Base-by-base conservation (phyloP, 2,797 vertebrate species). In the Chiroxiphia lanceolata region DNA sequence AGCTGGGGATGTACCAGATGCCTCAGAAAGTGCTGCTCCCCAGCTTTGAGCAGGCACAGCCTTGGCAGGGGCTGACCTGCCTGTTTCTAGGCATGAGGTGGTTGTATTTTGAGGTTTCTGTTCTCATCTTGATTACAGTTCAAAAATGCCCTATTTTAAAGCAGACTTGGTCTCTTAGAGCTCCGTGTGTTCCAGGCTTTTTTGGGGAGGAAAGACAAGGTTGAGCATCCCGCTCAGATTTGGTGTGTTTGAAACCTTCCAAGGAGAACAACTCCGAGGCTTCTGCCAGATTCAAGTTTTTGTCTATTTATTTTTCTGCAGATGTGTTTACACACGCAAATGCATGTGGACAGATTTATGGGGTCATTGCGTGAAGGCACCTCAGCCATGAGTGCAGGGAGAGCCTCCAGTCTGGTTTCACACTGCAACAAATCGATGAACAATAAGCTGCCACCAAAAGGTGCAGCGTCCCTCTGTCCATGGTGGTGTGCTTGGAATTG, bases 401-500 rank as follows among this genome's bases (percentile, higher is more conserved):
- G 3, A 40, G 22, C 45, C 48, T 40, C 27, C 6, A 13, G 33
- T 21, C n/a, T 74, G 72, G 25, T 1, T 14, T 56, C 44, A 10
- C 15, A 0, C 20, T 51, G 31, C 36, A 63, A 29, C 13, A 47
- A 59, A 67, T 1, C 0, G 1, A 18, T 51, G 38, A 40, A 11
- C 13, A 26, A 21, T 3, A 11, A 18, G 5, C 36, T 53, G 61
- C 16, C 40, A 34, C 65, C 64, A 8, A 8, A 31, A 63, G 13
- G 3, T 8, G 13, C 50, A 20, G 25, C 0, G 0, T 34, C 29
- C 31, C 17, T 38, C 29, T 40, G 18, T 53, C 45, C 19, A 1
- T 38, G 27, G 45, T 0, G 0, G 11, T 1, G 4, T 1, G 0
- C 44, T 67, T 48, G 25, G 26, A 27, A 34, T 22, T 8, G 5